Evolutionary conservation across 2,797 vertebrate genomes (phyloP).

Genomic region (Cryptoprocta ferox): DNA sequence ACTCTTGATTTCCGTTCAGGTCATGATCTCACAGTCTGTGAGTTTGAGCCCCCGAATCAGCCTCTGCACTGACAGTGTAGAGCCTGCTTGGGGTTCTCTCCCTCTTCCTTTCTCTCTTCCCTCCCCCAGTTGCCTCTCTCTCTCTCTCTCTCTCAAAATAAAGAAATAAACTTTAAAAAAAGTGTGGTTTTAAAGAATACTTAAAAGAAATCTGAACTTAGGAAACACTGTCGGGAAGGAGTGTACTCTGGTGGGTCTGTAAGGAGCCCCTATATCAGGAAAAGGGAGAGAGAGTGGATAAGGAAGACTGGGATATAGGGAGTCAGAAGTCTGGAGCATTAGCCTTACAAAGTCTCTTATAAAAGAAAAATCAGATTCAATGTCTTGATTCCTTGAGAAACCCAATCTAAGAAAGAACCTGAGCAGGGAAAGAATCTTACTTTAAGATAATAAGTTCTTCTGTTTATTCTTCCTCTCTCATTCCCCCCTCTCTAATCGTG

Average conservation of each 20-base stretch:
- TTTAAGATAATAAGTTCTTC: slow-evolving; percentile 5
- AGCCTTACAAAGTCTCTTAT: background rate
- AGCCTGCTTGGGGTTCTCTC: too few relatives aligned
- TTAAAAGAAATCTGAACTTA: slow-evolving; percentile 1
- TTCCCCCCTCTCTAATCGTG: background rate
- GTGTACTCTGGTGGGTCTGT: background rate
- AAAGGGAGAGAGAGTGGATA: background rate
- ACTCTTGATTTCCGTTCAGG: too few relatives aligned
- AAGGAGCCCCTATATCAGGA: background rate
- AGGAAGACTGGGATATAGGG: background rate
- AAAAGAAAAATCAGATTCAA: slow-evolving; percentile 20
- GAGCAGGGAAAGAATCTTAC: background rate
- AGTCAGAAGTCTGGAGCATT: background rate
- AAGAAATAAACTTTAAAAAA: too few relatives aligned
- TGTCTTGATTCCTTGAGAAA: background rate
- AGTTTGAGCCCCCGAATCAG: too few relatives aligned
- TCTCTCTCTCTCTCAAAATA: too few relatives aligned
- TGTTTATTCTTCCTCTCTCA: slow-evolving; percentile 36
- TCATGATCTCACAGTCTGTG: too few relatives aligned
- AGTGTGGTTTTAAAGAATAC: background rate
- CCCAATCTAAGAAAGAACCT: background rate
- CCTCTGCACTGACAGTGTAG: too few relatives aligned
- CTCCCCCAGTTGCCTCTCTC: too few relatives aligned
- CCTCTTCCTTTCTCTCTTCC: too few relatives aligned
- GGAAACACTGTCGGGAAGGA: background rate